phyloP scores from a whole-genome alignment of 2,888 invertebrate species.

The Acanthoscelides obtectus region DNA sequence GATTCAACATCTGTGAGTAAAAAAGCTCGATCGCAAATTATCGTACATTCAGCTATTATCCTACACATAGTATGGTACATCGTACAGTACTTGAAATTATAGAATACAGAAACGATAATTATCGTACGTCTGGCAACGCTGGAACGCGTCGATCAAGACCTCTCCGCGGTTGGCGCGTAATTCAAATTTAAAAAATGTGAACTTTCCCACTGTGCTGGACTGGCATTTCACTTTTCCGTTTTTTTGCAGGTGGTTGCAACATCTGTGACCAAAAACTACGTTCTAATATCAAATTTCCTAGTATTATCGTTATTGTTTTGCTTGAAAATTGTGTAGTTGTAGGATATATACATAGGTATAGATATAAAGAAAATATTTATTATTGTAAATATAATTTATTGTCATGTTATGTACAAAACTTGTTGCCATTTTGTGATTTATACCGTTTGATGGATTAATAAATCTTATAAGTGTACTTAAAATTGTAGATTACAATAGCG shows the following conservation, averaged over 20 bases:
- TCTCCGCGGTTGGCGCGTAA: no score
- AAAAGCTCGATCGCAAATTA: no score
- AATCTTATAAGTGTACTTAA: conserved; percentile 1
- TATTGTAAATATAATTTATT: neutral
- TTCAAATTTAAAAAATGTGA: no score
- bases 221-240: no score
- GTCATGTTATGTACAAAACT: neutral
- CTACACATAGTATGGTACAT: no score
- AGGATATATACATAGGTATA: neutral
- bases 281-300: neutral
- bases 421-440: conserved; percentile 1
- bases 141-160: no score
- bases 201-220: no score
- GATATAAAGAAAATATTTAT: neutral
- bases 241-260: neutral
- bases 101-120: no score
- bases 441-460: neutral
- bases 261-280: neutral
- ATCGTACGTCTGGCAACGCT: no score
- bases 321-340: neutral
- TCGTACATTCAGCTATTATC: no score
- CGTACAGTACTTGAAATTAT: no score
- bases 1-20: no score
- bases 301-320: neutral
- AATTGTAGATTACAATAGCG: neutral